Conservation (phyloP, 2,888 invertebrate species). For the Taenaris catops region DNA sequence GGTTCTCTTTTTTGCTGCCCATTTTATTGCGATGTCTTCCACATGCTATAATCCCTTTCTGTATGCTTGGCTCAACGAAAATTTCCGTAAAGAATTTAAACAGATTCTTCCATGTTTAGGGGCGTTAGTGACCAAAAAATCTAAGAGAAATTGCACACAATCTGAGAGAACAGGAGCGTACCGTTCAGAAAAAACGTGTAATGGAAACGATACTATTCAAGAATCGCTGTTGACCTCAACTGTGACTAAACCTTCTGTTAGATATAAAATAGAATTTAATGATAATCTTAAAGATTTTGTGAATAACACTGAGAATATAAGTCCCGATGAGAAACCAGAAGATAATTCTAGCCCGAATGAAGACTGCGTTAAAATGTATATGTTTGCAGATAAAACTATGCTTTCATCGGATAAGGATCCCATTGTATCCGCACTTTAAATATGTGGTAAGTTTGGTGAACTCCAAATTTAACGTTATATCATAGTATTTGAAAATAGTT, state of each 20-base stretch:
- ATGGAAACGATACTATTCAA: conserved; percentile 70
- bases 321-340: conserved; percentile 69
- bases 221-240: conserved; percentile 67
- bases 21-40: conserved; percentile 95
- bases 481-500: too few relatives aligned
- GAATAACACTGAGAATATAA: conserved; percentile 57
- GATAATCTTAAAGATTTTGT: conserved; percentile 51
- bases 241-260: conserved; percentile 62
- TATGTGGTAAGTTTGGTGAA: conserved; percentile 42
- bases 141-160: conserved; percentile 58
- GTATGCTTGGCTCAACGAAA: conserved; percentile 97
- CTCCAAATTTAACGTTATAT: too few relatives aligned
- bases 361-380: conserved; percentile 72
- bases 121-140: conserved; percentile 58
- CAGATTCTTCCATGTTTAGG: conserved; percentile 85
- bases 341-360: conserved; percentile 61
- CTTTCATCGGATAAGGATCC: conserved; percentile 65
- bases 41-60: conserved; percentile 97
- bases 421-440: conserved; percentile 66
- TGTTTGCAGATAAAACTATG: conserved; percentile 69
- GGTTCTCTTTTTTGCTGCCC: conserved; percentile 88
- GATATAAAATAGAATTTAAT: conserved; percentile 65
- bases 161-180: conserved; percentile 68
- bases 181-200: conserved; percentile 68
- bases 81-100: conserved; percentile 94